Base-by-base conservation (phyloP, 2,797 vertebrate species). In the Spizella passerina region DNA sequence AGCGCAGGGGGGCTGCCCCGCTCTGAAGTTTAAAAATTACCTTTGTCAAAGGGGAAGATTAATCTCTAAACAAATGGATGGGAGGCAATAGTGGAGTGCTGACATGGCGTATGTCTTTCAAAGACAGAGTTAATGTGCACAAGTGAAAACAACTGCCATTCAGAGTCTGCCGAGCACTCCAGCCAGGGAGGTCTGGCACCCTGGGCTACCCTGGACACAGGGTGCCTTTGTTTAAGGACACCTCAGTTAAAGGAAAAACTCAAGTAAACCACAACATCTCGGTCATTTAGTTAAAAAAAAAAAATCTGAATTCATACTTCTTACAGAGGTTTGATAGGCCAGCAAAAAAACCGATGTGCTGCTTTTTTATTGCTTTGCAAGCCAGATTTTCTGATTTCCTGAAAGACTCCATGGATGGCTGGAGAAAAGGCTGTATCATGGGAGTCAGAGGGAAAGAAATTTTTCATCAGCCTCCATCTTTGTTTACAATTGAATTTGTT, bases 21-120 rank as follows among this genome's bases (percentile, higher is more conserved):
- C 76, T 56, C 84, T 30, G 50, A 69, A 83, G 76, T 59, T 93
- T 87, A 89, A 96, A 92, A 91, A 82, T 85, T 87, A 57, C 69
- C 64, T 68, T 82, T 96, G 82, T 93, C 88, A 83, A 34, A 89
- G 63, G 39, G 57, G 73, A 85, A 95, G 82, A 95, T 76, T 69
- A 81, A 92, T 85, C 53, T 78, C 82, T 72, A 47, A 80, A 87
- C 50, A 71, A 89, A 91, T 15, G 88, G 91, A 95, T 55, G 39
- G 91, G 68, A 94, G 70, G 70, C 90, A 85, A 14, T 0, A 69
- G 81, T 3, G 53, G 79, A 96, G 81, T 85, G 94, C 90, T 96
- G 93, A 94, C 16, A 6, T 2, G 3, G 86, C 24, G 0, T n/a
- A 60, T 63, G 68, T 63, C 86, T 89, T 81, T 93, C 92, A 96